Conservation (phyloP, 1,140 invertebrate species). For the Euwallacea fornicatus region DNA sequence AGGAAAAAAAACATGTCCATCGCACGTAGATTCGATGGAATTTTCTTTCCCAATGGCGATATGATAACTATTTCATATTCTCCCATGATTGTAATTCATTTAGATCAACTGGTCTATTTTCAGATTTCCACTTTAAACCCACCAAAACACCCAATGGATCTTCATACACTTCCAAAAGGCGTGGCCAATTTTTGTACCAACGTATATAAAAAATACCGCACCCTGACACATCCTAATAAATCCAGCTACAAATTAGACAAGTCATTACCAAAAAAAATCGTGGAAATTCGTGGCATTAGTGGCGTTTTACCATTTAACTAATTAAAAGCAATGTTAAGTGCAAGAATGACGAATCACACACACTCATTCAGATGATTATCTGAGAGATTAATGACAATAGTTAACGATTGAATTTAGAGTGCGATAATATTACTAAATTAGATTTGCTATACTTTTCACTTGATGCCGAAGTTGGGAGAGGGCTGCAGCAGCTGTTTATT, state of each 20-base stretch:
- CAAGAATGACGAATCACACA: slow-evolving; percentile 34
- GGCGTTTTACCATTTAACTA: slow-evolving; percentile 28
- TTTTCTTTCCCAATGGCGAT: too few species aligned
- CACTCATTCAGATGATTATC: slow-evolving; percentile 31
- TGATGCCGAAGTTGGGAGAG: too few species aligned
- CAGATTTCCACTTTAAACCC: not conserved
- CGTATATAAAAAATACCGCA: slow-evolving; percentile 16
- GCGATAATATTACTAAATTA: slow-evolving; percentile 3
- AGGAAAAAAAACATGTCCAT: too few species aligned
- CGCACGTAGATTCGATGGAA: too few species aligned
- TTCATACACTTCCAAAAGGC: not conserved
- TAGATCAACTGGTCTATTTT: too few species aligned
- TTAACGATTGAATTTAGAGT: slow-evolving; percentile 31
- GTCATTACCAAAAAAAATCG: slow-evolving; percentile 35
- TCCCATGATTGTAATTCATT: too few species aligned
- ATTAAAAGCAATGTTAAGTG: slow-evolving; percentile 32
- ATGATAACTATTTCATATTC: too few species aligned
- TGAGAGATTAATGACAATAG: slow-evolving; percentile 25
- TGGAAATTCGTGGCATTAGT: slow-evolving; percentile 23
- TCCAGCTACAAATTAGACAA: slow-evolving; percentile 33
- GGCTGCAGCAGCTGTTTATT: too few species aligned
- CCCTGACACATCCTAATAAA: slow-evolving; percentile 29
- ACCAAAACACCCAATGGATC: slow-evolving; percentile 6
- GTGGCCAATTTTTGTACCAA: slow-evolving; percentile 4
- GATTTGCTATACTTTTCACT: not conserved